Evolutionary conservation across 2,888 invertebrate species (phyloP), one percentile per base, ranked within the genome.

Genomic region (Lepidochrysops patricia): DNA sequence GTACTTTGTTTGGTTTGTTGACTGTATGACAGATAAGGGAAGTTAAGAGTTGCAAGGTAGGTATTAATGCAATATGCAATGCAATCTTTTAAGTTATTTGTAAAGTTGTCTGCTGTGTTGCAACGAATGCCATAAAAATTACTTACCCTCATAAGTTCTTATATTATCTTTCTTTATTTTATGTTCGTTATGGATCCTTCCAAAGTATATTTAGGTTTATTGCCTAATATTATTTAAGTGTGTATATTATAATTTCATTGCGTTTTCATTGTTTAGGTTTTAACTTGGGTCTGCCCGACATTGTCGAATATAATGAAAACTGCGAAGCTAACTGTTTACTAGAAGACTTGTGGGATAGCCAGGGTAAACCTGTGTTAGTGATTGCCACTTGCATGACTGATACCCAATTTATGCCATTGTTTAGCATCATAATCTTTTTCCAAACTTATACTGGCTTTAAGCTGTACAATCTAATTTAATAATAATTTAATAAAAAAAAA

Each of bases 301-400:
- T 85, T 75, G 70, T 80, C 84, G 87, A 87, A 79, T 77, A 80
- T 74, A 89, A 90, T 84, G 79, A 89, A 84, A 75, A 82, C 81
- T 75, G 81, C 80, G 75, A 86, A 86, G 72, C 87, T 89, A 79
- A 89, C 86, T 82, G 90, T 89, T 82, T 88, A 87, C 76, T 90
- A 81, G 86, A 92, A 79, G 79, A 91, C 80, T 82, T 90, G 74
- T 79, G 91, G 91, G 70, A 86, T 78, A 72, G 79, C 82, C 75
- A 90, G 90, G 82, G 88, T 87, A 88, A 29, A 9, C 9, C 9
- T 4, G 19, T 43, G 43, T 37, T n/a, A n/a, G 52, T 26, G 50
- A 50, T 15, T 52, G 29, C 29, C 15, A 37, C 6, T 4, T 19
- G 43, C 43, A 43, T 43, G 43, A 43, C 9, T 6, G 19, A 19